Conservation (phyloP, 1,140 invertebrate genomes). For the Brachystomella parvula region DNA sequence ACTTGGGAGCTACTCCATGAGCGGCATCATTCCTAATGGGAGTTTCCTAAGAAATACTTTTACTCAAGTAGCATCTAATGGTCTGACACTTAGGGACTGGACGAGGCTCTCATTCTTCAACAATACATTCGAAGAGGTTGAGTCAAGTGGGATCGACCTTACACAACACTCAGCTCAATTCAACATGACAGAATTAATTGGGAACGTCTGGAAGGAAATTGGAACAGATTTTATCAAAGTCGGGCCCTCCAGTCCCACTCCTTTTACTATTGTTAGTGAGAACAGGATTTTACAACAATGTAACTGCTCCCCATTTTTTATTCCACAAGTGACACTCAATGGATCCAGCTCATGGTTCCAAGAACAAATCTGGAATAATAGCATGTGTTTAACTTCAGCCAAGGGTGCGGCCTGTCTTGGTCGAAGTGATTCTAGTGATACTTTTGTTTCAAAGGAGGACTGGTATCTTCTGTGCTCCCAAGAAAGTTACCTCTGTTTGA, state of each 20-base stretch:
- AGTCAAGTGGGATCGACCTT: constrained; percentile 30
- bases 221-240: constrained; percentile 28
- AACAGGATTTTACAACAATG: constrained; percentile 27
- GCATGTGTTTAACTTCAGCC: constrained; percentile 25
- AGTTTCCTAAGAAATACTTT: constrained; percentile 17
- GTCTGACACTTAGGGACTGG: constrained; percentile 28
- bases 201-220: constrained; percentile 30
- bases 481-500: constrained; percentile 24
- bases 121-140: constrained; percentile 29
- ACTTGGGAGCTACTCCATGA: constrained; percentile 18
- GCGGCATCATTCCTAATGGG: constrained; percentile 14
- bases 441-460: constrained; percentile 19
- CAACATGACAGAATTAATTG: constrained; percentile 18
- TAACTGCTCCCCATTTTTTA: constrained; percentile 25
- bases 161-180: constrained; percentile 12
- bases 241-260: constrained; percentile 4
- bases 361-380: constrained; percentile 26
- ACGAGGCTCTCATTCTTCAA: constrained; percentile 23
- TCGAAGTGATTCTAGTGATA: background rate
- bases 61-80: constrained; percentile 15
- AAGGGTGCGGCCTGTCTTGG: constrained; percentile 25
- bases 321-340: constrained; percentile 11
- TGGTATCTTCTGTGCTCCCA: constrained; percentile 19
- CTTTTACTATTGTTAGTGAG: constrained; percentile 16
- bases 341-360: constrained; percentile 30